Percentiles rank a stretch among this genome's conserved stretches.
phyloP scores from a whole-genome alignment of 2,797 vertebrate species.

The Delichon dasypus region DNA sequence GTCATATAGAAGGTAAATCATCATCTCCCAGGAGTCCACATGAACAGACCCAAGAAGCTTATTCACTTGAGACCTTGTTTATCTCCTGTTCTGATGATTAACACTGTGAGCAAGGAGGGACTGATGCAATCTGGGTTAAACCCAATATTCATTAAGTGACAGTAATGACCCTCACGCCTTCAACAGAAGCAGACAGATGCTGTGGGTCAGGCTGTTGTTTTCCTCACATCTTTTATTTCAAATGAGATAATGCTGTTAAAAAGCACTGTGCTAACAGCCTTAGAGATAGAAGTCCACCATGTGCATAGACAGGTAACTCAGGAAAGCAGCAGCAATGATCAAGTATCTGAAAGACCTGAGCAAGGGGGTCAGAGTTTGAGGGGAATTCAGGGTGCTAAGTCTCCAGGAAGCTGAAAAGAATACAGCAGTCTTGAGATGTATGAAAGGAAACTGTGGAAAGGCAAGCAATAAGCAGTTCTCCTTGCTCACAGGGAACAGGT shows the following conservation, averaged over 20 bases:
- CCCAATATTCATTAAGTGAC: slow-evolving; percentile 11
- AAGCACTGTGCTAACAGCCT: neutral
- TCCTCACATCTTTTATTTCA: neutral
- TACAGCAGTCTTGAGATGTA: neutral
- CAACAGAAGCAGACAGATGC: neutral
- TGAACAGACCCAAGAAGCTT: slow-evolving; percentile 27
- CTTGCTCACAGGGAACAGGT: neutral
- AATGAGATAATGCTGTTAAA: neutral
- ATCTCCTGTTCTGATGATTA: slow-evolving; percentile 46
- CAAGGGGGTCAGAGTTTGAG: neutral
- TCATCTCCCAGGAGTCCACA: neutral
- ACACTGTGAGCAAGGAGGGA: neutral
- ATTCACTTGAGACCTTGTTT: slow-evolving; percentile 53
- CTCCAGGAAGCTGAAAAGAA: neutral
- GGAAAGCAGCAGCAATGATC: neutral
- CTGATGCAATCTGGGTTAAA: slow-evolving; percentile 35
- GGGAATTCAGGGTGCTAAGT: neutral
- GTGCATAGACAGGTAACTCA: neutral
- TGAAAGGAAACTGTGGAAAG: neutral
- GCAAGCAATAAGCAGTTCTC: neutral
- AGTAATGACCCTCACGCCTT: neutral
- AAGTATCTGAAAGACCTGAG: neutral
- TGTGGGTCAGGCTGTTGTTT: neutral
- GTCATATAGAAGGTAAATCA: slow-evolving; percentile 36
- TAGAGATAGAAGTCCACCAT: neutral